Conservation (phyloP, 2,888 invertebrate genomes). For the Vesta saturnalis region DNA sequence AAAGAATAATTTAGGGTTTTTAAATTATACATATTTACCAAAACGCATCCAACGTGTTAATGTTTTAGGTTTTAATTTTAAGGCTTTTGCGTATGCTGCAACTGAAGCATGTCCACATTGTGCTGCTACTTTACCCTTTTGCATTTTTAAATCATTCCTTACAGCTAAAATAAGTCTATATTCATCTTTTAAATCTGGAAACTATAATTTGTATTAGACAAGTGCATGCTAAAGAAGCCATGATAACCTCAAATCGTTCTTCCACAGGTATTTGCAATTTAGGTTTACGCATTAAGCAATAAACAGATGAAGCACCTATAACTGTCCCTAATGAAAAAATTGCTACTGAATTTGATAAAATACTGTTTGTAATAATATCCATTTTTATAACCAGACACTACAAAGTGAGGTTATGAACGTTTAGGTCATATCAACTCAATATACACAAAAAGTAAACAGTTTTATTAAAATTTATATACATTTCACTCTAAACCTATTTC, state of each 20-base stretch:
- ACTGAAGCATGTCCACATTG: slow-evolving; percentile 97
- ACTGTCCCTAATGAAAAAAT: slow-evolving; percentile 55
- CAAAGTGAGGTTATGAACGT: neutral
- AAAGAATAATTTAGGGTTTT: neutral
- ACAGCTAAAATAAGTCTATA: slow-evolving; percentile 88
- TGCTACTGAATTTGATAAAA: slow-evolving; percentile 39
- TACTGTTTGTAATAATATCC: slow-evolving; percentile 16
- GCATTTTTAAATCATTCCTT: slow-evolving; percentile 91
- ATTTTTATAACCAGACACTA: neutral
- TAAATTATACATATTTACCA: slow-evolving; percentile 40
- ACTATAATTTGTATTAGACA: slow-evolving; percentile 44
- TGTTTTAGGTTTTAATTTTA: slow-evolving; percentile 69
- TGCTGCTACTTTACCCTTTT: slow-evolving; percentile 93
- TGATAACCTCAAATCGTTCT: slow-evolving; percentile 55
- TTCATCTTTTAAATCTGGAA: slow-evolving; percentile 63
- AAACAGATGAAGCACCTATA: slow-evolving; percentile 54
- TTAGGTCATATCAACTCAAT: slow-evolving; percentile 4
- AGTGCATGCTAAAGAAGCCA: neutral
- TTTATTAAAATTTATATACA: too few relatives aligned
- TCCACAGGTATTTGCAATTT: slow-evolving; percentile 47
- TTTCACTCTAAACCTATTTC: slow-evolving; percentile 65
- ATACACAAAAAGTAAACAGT: too few relatives aligned
- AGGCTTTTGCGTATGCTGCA: slow-evolving; percentile 80
- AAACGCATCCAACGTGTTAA: slow-evolving; percentile 66
- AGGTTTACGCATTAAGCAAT: slow-evolving; percentile 42